Conservation (phyloP, 1,140 invertebrate species). For the Dryas iulia region DNA sequence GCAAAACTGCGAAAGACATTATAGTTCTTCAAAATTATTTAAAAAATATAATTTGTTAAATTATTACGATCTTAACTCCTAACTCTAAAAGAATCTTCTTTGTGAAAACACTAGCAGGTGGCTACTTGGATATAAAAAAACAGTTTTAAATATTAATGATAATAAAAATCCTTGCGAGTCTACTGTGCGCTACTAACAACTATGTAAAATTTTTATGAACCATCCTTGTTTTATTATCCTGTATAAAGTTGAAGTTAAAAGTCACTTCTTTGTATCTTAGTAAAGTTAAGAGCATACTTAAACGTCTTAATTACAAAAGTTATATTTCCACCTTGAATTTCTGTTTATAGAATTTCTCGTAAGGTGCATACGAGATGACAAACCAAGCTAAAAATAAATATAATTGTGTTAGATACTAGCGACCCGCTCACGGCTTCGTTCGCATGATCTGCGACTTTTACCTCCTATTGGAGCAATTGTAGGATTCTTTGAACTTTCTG, state of each 20-base stretch:
- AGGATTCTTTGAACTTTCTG: too few species aligned
- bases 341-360: slow-evolving; percentile 1
- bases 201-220: slow-evolving; percentile 18
- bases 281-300: slow-evolving; percentile 15
- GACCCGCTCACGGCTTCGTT: too few species aligned
- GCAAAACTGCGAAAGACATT: too few species aligned
- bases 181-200: slow-evolving; percentile 1
- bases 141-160: background rate
- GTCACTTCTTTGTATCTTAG: background rate
- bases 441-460: too few species aligned
- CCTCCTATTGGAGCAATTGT: too few species aligned
- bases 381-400: background rate
- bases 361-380: background rate
- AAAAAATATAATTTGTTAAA: too few species aligned
- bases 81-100: too few species aligned
- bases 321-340: slow-evolving; percentile 4
- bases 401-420: too few species aligned
- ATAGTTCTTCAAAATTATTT: too few species aligned
- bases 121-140: background rate
- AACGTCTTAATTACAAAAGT: slow-evolving; percentile 9
- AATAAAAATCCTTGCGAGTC: slow-evolving; percentile 7
- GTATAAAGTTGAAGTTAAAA: slow-evolving; percentile 8
- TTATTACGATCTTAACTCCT: too few species aligned
- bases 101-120: background rate
- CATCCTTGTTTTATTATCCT: slow-evolving; percentile 3